Percentiles rank a stretch among this genome's conserved stretches.
These are phyloP conservation scores for Brachylomia viminalis DNA, from an alignment of 2,888 invertebrate genomes.

Conservation along the genomic window DNA sequence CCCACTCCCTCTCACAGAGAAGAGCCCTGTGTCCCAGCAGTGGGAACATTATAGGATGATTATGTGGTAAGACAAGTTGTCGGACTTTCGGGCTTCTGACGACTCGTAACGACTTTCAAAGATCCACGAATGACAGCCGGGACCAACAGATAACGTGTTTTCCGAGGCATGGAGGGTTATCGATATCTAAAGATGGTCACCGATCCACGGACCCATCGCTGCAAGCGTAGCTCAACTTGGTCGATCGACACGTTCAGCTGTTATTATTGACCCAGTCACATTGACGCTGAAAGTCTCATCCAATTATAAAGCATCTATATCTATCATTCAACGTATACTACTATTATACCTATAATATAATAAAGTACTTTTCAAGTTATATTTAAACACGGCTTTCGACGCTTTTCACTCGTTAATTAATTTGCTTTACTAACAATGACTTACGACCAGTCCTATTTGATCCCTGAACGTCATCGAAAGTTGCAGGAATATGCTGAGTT, in stretches of 20 bases:
- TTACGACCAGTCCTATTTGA: slow-evolving; percentile 49
- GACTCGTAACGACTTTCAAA: not conserved
- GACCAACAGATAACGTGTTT: not conserved
- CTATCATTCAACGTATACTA: no score
- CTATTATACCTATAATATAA: slow-evolving; percentile 45
- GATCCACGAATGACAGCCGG: not conserved
- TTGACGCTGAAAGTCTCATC: slow-evolving; percentile 1
- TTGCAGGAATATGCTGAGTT: slow-evolving; percentile 23
- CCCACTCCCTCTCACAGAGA: no score
- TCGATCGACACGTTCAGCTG: not conserved
- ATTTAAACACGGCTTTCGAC: slow-evolving; percentile 64
- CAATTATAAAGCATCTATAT: slow-evolving; percentile 21
- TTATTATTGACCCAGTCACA: not conserved
- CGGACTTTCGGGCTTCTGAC: not conserved
- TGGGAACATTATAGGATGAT: no score
- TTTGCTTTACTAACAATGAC: slow-evolving; percentile 65
- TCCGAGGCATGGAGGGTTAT: not conserved
- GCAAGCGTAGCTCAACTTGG: not conserved
- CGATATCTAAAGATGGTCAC: not conserved
- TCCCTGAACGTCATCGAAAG: slow-evolving; percentile 21
- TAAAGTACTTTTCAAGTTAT: slow-evolving; percentile 66
- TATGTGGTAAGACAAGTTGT: not conserved
- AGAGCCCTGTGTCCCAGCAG: no score
- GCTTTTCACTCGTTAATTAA: slow-evolving; percentile 67
- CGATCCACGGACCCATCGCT: not conserved